phyloP scores from a whole-genome alignment of 2,113 vertebrate genomes.

The Polypterus bichir region DNA sequence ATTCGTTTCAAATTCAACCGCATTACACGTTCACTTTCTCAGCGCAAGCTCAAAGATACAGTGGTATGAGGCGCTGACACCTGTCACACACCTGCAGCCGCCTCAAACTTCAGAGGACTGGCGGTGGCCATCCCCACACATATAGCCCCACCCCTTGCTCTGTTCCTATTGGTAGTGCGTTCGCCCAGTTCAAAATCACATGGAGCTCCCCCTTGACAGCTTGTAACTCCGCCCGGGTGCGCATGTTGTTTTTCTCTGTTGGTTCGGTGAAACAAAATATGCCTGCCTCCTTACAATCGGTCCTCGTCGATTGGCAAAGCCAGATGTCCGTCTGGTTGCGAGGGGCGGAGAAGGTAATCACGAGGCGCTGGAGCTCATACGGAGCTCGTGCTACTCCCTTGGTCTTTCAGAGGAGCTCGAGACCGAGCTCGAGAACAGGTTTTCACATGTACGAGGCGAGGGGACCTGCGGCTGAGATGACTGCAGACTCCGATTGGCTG shows the following conservation, averaged over 20 bases:
- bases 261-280: slow-evolving; percentile 23
- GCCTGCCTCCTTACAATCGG: slow-evolving; percentile 34
- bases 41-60: too few species aligned
- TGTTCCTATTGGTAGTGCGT: slow-evolving; percentile 5
- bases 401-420: slow-evolving; percentile 35
- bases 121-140: too few species aligned
- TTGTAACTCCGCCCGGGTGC: slow-evolving; percentile 31
- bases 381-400: slow-evolving; percentile 38
- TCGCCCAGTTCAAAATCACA: slow-evolving; percentile 31
- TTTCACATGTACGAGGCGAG: slow-evolving; percentile 54
- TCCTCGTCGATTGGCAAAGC: slow-evolving; percentile 37
- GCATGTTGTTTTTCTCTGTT: slow-evolving; percentile 47
- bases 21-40: too few species aligned
- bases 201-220: too few species aligned
- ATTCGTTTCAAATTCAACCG: too few species aligned
- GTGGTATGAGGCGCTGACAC: too few species aligned
- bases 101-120: too few species aligned
- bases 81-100: neutral
- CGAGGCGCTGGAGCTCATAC: slow-evolving; percentile 52
- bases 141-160: neutral
- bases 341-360: too few species aligned
- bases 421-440: slow-evolving; percentile 49
- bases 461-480: slow-evolving; percentile 55
- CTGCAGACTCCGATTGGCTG: slow-evolving; percentile 54
- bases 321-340: slow-evolving; percentile 38